Conservation (phyloP, 1,140 invertebrate species). For the Saccostrea cuccullata region DNA sequence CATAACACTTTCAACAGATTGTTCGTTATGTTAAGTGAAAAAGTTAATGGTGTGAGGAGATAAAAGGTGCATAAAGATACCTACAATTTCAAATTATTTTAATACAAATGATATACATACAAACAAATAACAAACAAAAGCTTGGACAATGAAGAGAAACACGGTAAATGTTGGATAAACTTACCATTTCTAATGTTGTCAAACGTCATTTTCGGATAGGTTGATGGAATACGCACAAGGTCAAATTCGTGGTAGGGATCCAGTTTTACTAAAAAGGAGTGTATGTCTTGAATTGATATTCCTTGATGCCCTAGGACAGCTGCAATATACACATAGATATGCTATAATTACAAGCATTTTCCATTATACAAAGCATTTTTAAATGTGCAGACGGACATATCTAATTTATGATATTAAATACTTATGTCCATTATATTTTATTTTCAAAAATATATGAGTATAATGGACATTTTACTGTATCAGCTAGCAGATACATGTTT, state of each 20-base stretch:
- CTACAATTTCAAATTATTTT: not conserved
- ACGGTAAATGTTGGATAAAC: not conserved
- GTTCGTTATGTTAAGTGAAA: no score
- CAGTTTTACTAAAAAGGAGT: slow-evolving; percentile 4
- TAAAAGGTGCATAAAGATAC: no score
- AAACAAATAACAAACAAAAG: not conserved
- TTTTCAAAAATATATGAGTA: no score
- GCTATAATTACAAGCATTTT: no score
- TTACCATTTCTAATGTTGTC: not conserved
- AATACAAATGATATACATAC: not conserved
- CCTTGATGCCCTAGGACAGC: not conserved
- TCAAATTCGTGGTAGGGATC: slow-evolving; percentile 8
- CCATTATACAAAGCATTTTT: no score
- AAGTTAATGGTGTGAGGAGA: no score
- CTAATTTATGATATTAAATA: no score
- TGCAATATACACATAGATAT: not conserved
- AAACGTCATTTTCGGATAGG: not conserved
- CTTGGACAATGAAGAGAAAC: not conserved
- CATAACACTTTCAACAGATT: no score
- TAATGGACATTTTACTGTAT: no score
- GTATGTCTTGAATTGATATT: slow-evolving; percentile 1
- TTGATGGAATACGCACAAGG: slow-evolving; percentile 2
- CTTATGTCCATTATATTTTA: no score
- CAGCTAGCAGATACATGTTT: no score
- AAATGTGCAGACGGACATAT: no score